phyloP scores from a whole-genome alignment of 2,113 vertebrate species.

The Salvelinus namaycush region DNA sequence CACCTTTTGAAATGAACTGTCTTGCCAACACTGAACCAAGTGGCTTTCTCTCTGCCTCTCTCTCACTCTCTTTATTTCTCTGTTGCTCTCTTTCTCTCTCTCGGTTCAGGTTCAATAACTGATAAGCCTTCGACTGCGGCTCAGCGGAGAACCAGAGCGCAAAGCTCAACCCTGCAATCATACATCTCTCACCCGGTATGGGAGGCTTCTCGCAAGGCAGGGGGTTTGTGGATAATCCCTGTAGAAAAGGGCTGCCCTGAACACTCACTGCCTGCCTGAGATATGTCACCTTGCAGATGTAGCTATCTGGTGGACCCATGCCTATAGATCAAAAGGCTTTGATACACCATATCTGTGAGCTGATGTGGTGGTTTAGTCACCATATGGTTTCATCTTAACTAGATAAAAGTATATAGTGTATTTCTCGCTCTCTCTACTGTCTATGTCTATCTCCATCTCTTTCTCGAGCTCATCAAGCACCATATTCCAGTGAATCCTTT shows the following conservation, averaged over 20 bases:
- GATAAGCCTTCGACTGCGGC: slow-evolving; percentile 59
- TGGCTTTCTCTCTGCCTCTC: slow-evolving; percentile 35
- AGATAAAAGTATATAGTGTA: neutral
- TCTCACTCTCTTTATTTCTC: slow-evolving; percentile 10
- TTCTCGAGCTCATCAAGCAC: neutral
- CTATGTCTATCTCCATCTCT: slow-evolving; percentile 35
- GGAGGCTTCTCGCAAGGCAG: slow-evolving; percentile 16
- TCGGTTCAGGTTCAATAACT: slow-evolving; percentile 59
- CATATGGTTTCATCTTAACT: neutral
- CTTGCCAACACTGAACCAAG: slow-evolving; percentile 52
- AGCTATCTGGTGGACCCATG: slow-evolving; percentile 14
- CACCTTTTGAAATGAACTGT: slow-evolving; percentile 60
- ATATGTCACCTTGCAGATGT: slow-evolving; percentile 8
- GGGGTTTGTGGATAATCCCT: slow-evolving; percentile 26
- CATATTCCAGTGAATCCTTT: too few relatives aligned
- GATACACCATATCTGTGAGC: neutral
- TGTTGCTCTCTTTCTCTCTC: neutral
- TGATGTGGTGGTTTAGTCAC: slow-evolving; percentile 38
- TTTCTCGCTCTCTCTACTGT: slow-evolving; percentile 43
- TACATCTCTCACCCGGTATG: slow-evolving; percentile 41
- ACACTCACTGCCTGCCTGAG: slow-evolving; percentile 26
- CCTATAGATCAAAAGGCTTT: neutral
- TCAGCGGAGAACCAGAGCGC: slow-evolving; percentile 33
- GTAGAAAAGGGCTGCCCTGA: slow-evolving; percentile 24
- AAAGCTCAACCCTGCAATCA: slow-evolving; percentile 47